Percentiles rank a stretch among this genome's conserved stretches.
Conservation (phyloP, 2,888 invertebrate genomes). For the Aleiodes testaceus region DNA sequence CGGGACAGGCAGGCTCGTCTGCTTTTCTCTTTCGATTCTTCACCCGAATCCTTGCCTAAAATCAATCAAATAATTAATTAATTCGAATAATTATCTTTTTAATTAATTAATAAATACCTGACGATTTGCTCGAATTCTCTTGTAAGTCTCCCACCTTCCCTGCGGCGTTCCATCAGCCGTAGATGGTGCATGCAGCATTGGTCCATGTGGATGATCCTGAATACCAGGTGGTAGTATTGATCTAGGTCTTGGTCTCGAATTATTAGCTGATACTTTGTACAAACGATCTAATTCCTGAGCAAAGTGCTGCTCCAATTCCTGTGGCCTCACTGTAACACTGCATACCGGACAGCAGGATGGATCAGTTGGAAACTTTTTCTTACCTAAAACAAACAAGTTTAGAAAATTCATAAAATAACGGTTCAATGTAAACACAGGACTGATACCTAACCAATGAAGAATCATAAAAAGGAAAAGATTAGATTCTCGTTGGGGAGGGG, state of each 20-base stretch:
- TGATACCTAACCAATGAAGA: constrained; percentile 20
- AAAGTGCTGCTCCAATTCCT: constrained; percentile 89
- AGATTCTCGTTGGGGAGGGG: constrained; percentile 1
- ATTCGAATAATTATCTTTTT: neutral
- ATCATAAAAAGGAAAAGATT: constrained; percentile 23
- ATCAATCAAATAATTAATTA: constrained; percentile 17
- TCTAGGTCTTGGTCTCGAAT: constrained; percentile 65
- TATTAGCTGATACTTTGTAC: constrained; percentile 74
- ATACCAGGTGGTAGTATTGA: constrained; percentile 71
- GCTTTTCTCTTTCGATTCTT: constrained; percentile 81
- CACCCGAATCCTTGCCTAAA: constrained; percentile 72
- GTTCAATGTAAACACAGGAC: neutral
- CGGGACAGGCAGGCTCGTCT: constrained; percentile 83
- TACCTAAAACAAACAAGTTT: constrained; percentile 60
- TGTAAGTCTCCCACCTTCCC: constrained; percentile 83
- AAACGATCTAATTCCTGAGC: constrained; percentile 85
- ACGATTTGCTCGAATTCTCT: constrained; percentile 83
- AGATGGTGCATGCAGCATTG: constrained; percentile 70
- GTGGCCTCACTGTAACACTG: constrained; percentile 86
- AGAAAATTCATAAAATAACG: constrained; percentile 22
- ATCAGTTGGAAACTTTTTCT: constrained; percentile 74
- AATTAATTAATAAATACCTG: constrained; percentile 76
- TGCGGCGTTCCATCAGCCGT: constrained; percentile 74
- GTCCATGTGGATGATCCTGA: constrained; percentile 67
- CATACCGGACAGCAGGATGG: constrained; percentile 91